These are phyloP conservation scores for Armadillidium nasatum DNA, from an alignment of 1,140 invertebrate species.

Conservation along the genomic window DNA sequence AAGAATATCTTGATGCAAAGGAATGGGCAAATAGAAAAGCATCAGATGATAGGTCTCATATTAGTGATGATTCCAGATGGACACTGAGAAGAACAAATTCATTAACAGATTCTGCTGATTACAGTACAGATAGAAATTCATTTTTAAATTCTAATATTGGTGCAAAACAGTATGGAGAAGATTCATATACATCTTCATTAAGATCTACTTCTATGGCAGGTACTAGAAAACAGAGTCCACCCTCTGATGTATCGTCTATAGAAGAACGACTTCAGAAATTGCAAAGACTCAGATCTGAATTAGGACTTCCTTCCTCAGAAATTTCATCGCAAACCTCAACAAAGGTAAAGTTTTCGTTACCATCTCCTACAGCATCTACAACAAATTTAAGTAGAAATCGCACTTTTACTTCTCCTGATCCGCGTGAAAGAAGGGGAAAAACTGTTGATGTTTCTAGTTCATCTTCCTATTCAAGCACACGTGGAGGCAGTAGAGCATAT, in stretches of 20 bases:
- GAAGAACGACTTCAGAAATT: not conserved
- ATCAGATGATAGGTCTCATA: slow-evolving; percentile 12
- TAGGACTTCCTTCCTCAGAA: not conserved
- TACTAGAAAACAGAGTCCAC: not conserved
- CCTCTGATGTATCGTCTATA: not conserved
- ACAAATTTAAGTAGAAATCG: not conserved
- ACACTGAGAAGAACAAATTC: slow-evolving; percentile 16
- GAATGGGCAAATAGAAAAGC: slow-evolving; percentile 23
- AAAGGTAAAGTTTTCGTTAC: not conserved
- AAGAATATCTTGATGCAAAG: slow-evolving; percentile 35
- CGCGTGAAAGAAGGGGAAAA: not conserved
- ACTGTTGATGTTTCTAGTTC: not conserved
- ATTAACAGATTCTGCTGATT: slow-evolving; percentile 17
- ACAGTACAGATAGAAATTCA: slow-evolving; percentile 1
- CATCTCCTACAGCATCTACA: not conserved
- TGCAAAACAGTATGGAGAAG: not conserved
- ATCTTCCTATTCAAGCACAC: not conserved
- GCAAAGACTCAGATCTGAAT: not conserved
- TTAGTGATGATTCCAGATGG: slow-evolving; percentile 18
- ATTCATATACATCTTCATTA: not conserved
- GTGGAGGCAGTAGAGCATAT: not conserved
- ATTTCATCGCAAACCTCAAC: not conserved
- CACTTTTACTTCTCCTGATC: not conserved
- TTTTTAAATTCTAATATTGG: slow-evolving; percentile 14
- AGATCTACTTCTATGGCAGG: not conserved